Evolutionary conservation across 2,113 vertebrate species (phyloP).

Genomic region (Myiagra hebetior): DNA sequence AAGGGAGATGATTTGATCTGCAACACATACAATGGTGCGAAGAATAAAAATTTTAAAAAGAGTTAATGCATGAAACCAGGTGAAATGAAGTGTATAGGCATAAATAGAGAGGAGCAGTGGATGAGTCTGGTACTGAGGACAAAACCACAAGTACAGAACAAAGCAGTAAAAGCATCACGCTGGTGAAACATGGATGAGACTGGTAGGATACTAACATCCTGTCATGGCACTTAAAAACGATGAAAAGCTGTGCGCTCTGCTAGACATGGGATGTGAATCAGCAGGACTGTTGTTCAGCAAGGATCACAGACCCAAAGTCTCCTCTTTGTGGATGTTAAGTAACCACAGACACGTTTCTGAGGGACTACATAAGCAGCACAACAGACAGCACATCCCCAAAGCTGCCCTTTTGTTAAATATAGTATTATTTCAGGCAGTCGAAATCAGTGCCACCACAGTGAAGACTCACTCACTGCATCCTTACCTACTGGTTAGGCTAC

Average conservation of each 20-base stretch:
- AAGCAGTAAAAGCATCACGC: not conserved
- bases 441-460: not conserved
- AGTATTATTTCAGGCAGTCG: not conserved
- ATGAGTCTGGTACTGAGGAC: not conserved
- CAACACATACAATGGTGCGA: not conserved
- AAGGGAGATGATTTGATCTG: not conserved
- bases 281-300: not conserved
- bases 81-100: not conserved
- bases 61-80: not conserved
- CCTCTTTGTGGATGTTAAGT: not conserved
- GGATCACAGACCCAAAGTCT: not conserved
- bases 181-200: not conserved
- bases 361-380: not conserved
- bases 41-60: not conserved
- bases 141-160: not conserved
- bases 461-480: accelerated
- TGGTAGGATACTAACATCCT: not conserved
- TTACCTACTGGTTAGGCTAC: not conserved
- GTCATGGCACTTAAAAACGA: not conserved
- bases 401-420: not conserved
- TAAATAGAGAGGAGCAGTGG: not conserved
- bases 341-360: accelerated
- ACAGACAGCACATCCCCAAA: not conserved
- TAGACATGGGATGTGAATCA: not conserved
- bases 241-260: not conserved